These are phyloP conservation scores for Cryptus armator DNA, from an alignment of 2,888 invertebrate genomes.

Conservation along the genomic window DNA sequence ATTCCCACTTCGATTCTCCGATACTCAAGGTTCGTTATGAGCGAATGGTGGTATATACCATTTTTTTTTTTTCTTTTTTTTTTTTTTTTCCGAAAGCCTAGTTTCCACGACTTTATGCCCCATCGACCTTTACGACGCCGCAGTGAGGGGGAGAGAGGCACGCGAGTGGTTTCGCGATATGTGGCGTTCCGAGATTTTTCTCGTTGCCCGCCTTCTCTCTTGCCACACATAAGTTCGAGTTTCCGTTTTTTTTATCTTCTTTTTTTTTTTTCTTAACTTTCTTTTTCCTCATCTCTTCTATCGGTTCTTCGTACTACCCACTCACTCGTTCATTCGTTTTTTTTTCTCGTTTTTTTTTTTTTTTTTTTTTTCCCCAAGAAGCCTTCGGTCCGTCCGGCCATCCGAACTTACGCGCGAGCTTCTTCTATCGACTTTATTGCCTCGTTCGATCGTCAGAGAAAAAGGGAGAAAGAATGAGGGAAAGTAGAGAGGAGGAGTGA, in stretches of 20 bases:
- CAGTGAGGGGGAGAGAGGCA: constrained; percentile 1
- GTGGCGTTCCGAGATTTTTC: constrained; percentile 57
- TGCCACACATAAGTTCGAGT: constrained; percentile 25
- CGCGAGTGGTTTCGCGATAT: constrained; percentile 34
- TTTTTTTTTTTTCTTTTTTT: not conserved
- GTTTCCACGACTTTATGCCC: constrained; percentile 53
- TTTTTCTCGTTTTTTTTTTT: constrained; percentile 36
- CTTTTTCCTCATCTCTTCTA: constrained; percentile 38
- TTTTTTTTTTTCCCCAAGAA: constrained; percentile 31
- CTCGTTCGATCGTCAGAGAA: constrained; percentile 54
- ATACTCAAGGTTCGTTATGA: constrained; percentile 4
- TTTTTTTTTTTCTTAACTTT: not conserved
- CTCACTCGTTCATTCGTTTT: constrained; percentile 44
- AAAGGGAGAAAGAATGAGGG: constrained; percentile 12
- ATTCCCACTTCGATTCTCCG: not conserved
- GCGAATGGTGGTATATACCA: constrained; percentile 10
- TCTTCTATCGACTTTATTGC: constrained; percentile 69
- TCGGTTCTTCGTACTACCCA: constrained; percentile 55
- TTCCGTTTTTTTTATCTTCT: constrained; percentile 26
- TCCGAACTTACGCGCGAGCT: constrained; percentile 64
- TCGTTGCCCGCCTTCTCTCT: constrained; percentile 40
- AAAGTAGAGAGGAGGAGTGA: not conserved
- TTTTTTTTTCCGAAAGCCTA: constrained; percentile 20
- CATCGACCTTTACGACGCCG: constrained; percentile 55
- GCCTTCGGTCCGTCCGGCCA: constrained; percentile 46